These are phyloP conservation scores for Lasiurus cinereus DNA, from an alignment of 2,113 vertebrate species.

Conservation along the genomic window DNA sequence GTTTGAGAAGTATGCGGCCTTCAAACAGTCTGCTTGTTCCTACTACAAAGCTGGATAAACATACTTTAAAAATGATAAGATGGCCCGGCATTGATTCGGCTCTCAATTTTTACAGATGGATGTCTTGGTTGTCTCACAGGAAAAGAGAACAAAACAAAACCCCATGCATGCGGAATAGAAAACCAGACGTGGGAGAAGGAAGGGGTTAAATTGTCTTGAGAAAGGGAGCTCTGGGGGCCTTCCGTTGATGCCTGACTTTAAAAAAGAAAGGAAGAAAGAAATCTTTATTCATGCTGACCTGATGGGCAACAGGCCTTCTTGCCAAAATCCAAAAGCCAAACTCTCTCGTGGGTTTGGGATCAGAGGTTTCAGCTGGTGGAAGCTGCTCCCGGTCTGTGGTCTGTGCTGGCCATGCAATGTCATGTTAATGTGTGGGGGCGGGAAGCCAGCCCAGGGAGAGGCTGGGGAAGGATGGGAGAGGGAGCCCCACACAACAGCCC, in stretches of 20 bases:
- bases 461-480: not conserved
- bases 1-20: constrained; percentile 94
- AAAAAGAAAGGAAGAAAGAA: constrained; percentile 74
- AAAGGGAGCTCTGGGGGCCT: not conserved
- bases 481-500: not conserved
- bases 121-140: constrained; percentile 79
- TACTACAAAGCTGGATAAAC: constrained; percentile 92
- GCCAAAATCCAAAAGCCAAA: constrained; percentile 86
- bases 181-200: constrained; percentile 62
- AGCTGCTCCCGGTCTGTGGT: constrained; percentile 58
- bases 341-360: constrained; percentile 83
- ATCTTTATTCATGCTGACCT: constrained; percentile 86
- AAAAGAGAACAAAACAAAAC: constrained; percentile 65
- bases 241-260: constrained; percentile 64
- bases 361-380: constrained; percentile 85
- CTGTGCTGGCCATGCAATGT: constrained; percentile 61
- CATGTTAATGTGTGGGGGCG: constrained; percentile 12
- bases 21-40: constrained; percentile 89
- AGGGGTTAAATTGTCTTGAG: constrained; percentile 73
- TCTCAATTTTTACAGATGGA: constrained; percentile 86
- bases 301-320: constrained; percentile 78
- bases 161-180: constrained; percentile 32
- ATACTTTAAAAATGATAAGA: constrained; percentile 92
- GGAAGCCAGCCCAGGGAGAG: not conserved
- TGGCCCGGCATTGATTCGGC: constrained; percentile 84